Evolutionary conservation across 2,888 invertebrate species (phyloP).

Genomic region (Apocheima hispidaria): DNA sequence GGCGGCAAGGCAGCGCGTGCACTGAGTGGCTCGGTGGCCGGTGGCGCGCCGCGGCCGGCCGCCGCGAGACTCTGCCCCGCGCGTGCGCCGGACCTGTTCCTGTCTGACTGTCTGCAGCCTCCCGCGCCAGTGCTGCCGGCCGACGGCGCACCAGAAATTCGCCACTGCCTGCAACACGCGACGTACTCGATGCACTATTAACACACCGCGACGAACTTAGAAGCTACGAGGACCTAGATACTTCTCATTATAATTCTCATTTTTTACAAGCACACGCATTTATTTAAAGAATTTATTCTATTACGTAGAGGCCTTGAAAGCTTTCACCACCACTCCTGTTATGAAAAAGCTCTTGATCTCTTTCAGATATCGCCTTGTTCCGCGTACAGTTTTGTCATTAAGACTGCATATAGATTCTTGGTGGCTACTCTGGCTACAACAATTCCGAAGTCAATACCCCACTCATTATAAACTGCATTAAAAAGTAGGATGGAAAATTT

Average conservation of each 20-base stretch:
- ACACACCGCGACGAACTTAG: neutral
- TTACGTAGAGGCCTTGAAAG: neutral
- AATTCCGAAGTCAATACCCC: too few species aligned
- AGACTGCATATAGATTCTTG: too few species aligned
- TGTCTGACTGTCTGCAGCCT: constrained; percentile 59
- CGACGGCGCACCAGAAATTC: constrained; percentile 21
- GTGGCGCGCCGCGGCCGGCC: constrained; percentile 62
- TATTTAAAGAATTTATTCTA: neutral
- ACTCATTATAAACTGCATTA: too few species aligned
- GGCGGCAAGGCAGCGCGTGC: constrained; percentile 79
- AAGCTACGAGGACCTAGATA: neutral
- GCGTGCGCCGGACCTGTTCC: constrained; percentile 82
- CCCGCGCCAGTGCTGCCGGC: constrained; percentile 58
- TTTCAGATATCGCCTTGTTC: too few species aligned
- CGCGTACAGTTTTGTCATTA: too few species aligned
- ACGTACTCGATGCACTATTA: constrained; percentile 15
- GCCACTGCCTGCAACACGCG: constrained; percentile 38
- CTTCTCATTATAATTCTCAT: neutral
- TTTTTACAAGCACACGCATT: constrained; percentile 4
- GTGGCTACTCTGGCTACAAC: too few species aligned
- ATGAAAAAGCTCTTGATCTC: neutral
- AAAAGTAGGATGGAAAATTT: too few species aligned
- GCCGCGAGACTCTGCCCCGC: constrained; percentile 70
- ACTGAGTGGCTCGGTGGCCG: constrained; percentile 69
- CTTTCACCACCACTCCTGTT: neutral